phyloP scores from a whole-genome alignment of 2,113 vertebrate species.

The Petromus typicus region DNA sequence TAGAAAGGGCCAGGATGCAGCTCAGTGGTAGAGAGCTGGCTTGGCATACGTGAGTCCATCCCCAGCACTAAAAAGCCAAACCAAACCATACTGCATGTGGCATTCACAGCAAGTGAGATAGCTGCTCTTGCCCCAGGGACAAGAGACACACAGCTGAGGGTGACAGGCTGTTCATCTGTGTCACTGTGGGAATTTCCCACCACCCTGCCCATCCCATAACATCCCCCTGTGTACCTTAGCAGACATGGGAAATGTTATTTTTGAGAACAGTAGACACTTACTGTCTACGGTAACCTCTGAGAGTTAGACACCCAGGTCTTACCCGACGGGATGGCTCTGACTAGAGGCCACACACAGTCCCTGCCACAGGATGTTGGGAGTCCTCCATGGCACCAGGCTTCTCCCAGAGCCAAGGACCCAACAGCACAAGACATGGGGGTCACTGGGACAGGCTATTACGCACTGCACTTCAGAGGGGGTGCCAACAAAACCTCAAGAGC shows the following conservation, averaged over 20 bases:
- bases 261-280: background rate
- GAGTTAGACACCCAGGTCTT: background rate
- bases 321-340: background rate
- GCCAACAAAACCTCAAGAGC: background rate
- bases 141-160: background rate
- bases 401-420: too few species aligned
- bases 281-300: background rate
- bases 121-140: background rate
- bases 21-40: background rate
- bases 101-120: rapidly evolving
- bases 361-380: background rate
- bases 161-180: background rate
- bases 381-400: background rate
- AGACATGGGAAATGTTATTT: background rate
- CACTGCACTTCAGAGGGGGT: background rate
- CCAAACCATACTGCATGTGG: background rate
- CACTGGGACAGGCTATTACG: background rate
- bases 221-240: background rate
- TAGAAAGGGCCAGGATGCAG: background rate
- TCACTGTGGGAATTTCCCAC: background rate
- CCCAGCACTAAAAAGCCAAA: background rate
- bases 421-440: background rate
- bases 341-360: background rate
- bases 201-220: background rate
- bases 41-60: background rate